Evolutionary conservation across 2,797 vertebrate genomes (phyloP), one percentile per base, ranked within the genome.

Genomic region (Semotilus atromaculatus): DNA sequence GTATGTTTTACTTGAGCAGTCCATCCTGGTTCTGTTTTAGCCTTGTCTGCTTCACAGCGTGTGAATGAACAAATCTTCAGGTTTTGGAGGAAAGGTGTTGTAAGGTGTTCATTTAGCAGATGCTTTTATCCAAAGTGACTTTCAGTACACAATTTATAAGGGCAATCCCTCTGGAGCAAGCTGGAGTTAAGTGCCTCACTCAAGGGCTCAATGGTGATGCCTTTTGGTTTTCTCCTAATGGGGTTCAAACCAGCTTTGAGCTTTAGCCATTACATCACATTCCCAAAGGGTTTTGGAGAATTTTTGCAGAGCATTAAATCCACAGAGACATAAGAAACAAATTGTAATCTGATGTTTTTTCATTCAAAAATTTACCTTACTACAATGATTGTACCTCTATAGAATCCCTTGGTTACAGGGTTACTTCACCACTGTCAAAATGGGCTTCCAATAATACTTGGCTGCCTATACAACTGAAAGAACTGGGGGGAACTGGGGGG

Each of bases 221-320:
- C 34, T 76, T 53, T n/a, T 76, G 51, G n/a, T 62, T 72, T 18
- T 7, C n/a, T 31, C 36, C n/a, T 60, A 60, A 81, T 81, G 51
- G 34, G 16, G 48, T 60, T 60, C 36, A 7, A 81, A 45, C 78
- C 53, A 81, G 66, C 66, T 21, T 21, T 53, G 14, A 68, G 31
- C 31, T 80, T 51, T 19, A 36, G 13, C 29, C 8, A 68, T 80
- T 53, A 23, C 29, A 7, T 31, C 10, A 6, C 36, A 55, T 5
- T 58, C 53, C 19, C 36, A 23, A 29, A 34, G 53, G 68, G 3
- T 40, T 81, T 81, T 31, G n/a, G 45, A 43, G 58, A 71, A 58
- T 71, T 60, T 55, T 43, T 72, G 53, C 34, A 6, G 21, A 71
- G 26, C 19, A 60, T 43, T 58, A 45, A 71, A 71, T 72, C 36